Evolutionary conservation across 23 tunicate species (phyloP), one percentile per base, ranked within the genome.

Genomic region (Ciona savignyi): DNA sequence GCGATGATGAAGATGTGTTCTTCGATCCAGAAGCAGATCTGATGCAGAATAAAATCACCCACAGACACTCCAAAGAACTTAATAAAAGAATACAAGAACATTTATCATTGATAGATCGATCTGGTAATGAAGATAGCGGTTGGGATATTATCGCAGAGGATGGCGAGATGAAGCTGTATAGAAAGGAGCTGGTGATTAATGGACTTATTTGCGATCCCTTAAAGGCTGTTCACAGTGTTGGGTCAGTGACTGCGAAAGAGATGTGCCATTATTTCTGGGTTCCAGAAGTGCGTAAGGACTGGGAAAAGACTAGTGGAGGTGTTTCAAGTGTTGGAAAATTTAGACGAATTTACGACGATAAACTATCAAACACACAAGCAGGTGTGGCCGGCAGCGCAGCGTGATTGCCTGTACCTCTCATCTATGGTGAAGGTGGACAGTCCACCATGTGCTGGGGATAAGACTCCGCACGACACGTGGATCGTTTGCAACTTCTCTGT

Each of bases 261-360:
- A 73, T 90, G 82, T 90, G 97, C 62, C 81, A 84, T 71, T 84
- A 77, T 35, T 90, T 90, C 62, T 90, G 97, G 97, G 85, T 77
- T 23, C 84, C 97, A 2, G 75, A 81, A 1, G 85, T 68, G 3
- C 70, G 97, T 6, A 74, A 32, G 65, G 86, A 85, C 23, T 90
- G 97, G 97, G 97, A 90, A 68, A 72, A 72, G 31, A 83, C 89
- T 3, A n/a, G 60, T 85, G 15, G 80, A 80, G 4, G 71, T 49
- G 3, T 63, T 77, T 21, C 15, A 74, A 2, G 91, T 79, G 15
- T 19, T 79, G 1, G 97, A 90, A 35, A 80, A 31, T 21, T 74
- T 84, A 4, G 77, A 79, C 29, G 97, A 90, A n/a, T 68, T 25
- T 26, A 84, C 90, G 15, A 73, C 74, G 4, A 70, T 90, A 27